Evolutionary conservation across 2,113 vertebrate genomes (phyloP).

Genomic region (Dromaius novaehollandiae): DNA sequence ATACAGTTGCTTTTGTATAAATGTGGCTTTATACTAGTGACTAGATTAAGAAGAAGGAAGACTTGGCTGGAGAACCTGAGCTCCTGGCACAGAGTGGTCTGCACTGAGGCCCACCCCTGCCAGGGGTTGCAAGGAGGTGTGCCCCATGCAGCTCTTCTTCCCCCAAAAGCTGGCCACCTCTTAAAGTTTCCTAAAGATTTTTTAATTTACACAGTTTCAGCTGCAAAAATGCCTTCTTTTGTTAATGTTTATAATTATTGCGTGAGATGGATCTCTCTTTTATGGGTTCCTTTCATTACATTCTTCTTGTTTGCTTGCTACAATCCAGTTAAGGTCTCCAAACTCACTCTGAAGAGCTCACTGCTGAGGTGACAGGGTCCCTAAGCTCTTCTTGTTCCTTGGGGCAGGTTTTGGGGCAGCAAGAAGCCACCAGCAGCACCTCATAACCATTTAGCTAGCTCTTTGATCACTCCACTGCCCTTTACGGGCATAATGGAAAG

Average conservation of each 20-base stretch:
- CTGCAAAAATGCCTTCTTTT: neutral
- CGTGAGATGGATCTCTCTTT: neutral
- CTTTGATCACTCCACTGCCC: neutral
- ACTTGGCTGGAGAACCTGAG: neutral
- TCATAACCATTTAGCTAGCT: neutral
- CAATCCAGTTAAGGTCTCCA: neutral
- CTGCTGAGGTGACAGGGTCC: neutral
- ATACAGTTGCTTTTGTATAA: neutral
- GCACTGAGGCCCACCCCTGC: neutral
- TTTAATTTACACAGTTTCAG: neutral
- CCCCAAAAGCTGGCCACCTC: neutral
- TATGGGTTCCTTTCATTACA: neutral
- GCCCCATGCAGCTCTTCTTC: neutral
- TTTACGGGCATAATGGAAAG: neutral
- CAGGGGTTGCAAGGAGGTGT: neutral
- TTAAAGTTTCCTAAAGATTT: neutral
- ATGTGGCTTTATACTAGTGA: neutral
- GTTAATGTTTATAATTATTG: neutral
- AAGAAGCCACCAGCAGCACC: neutral
- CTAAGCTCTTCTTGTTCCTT: neutral
- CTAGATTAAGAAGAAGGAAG: neutral
- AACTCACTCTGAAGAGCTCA: neutral
- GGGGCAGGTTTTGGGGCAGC: neutral
- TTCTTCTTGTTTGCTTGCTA: neutral
- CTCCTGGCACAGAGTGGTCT: neutral